Percentiles rank a stretch among this genome's conserved stretches.
Conservation (phyloP, 37 sponge, comb jelly and placozoan genomes). For the Lycopodina hypogea region DNA sequence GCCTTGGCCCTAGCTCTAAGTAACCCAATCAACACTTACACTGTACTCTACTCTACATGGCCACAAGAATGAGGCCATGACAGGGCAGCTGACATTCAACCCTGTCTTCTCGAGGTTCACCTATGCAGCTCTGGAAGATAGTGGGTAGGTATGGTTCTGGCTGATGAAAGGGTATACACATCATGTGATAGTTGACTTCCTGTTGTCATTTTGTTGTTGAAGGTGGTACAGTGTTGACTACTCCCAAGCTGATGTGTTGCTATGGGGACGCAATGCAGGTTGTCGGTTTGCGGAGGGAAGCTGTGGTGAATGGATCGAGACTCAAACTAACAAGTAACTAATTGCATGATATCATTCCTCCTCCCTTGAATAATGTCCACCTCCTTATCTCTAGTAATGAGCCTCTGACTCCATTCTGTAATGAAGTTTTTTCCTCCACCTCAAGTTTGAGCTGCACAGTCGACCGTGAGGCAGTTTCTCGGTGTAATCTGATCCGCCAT, state of each 20-base stretch:
- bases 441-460: slow-evolving; percentile 40
- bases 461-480: slow-evolving; percentile 33
- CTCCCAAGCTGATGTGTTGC: slow-evolving; percentile 36
- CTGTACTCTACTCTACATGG: too few species aligned
- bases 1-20: too few species aligned
- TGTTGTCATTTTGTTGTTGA: too few species aligned
- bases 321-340: neutral
- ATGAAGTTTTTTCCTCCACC: neutral
- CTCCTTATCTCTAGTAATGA: too few species aligned
- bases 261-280: slow-evolving; percentile 56
- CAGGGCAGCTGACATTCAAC: slow-evolving; percentile 67
- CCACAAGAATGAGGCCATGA: slow-evolving; percentile 81
- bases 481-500: slow-evolving; percentile 29
- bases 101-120: slow-evolving; percentile 69
- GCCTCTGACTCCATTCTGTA: slow-evolving; percentile 43
- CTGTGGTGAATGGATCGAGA: slow-evolving; percentile 41
- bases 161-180: too few species aligned
- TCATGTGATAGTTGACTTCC: too few species aligned
- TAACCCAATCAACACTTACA: too few species aligned
- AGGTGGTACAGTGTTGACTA: slow-evolving; percentile 78
- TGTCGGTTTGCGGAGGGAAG: slow-evolving; percentile 51
- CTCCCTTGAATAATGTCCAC: too few species aligned
- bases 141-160: slow-evolving; percentile 67
- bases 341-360: too few species aligned
- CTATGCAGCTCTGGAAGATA: slow-evolving; percentile 71